Evolutionary conservation across 2,797 vertebrate species (phyloP), one percentile per base, ranked within the genome.

Genomic region (Emydoidea blandingii): DNA sequence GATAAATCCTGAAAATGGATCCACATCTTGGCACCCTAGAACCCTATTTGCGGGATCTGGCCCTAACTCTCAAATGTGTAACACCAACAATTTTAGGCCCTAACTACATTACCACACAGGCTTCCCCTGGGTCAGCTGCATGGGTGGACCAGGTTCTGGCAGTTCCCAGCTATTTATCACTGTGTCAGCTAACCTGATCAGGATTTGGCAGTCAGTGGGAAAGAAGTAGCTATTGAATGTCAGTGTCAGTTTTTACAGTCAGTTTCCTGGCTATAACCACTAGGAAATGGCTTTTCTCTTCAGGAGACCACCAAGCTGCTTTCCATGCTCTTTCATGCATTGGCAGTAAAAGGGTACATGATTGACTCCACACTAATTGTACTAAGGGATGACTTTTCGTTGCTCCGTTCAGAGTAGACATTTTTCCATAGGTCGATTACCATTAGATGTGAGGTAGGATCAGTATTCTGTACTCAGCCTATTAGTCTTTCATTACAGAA

Each of bases 81-180:
- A 41, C 4, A 1, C 57, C 2, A 0, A 82, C 87, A 83, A 92
- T 2, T 21, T 5, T 12, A 8, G 47, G 2, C 53, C 44, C 9
- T 41, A 5, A 53, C 90, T 93, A 0, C 37, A 10, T 81, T 89
- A 88, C 87, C 47, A 18, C 91, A 76, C 14, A 27, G 44, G 44
- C 14, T 78, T 78, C 44, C 25, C 29, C 34, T 62, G 52, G 52
- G 7, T 37, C 29, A 80, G 34, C 49, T 11, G 80, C 87, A 27
- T 52, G 85, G 62, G 27, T 37, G 44, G 76, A 91, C 25, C 52
- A 81, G 56, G 52, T 87, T 96, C 86, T 94, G 93, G 4, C 86
- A 81, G 27, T 68, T 57, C 90, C 49, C 65, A 4, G 2, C 3
- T 86, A 49, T 95, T 94, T 85, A 76, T 89, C 65, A 5, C 62